Base-by-base conservation (phyloP, 2,888 invertebrate genomes). In the Congeria kusceri region DNA sequence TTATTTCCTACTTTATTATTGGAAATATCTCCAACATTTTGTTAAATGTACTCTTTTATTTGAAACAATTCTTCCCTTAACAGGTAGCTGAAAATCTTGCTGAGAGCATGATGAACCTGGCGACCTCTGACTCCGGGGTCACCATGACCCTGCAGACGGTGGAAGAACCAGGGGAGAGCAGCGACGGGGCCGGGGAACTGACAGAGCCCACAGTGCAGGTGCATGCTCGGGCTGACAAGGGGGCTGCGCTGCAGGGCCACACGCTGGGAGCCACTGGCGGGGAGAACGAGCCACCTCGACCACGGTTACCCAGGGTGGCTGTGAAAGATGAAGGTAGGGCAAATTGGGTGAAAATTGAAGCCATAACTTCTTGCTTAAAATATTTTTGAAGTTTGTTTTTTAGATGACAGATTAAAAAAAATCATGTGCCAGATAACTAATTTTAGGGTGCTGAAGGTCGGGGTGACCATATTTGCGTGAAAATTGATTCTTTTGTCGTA, bases 61-160 rank as follows among this genome's bases (percentile, higher is more conserved):
- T 65, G 56, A 59, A 11, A 47, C 28, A n/a, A n/a, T n/a, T n/a
- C n/a, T n/a, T n/a, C n/a, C n/a, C n/a, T n/a, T n/a, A n/a, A 11
- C 39, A 97, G 94, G 97, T 98, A 2, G 96, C 97, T 15, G 97
- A 98, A 93, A 97, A 97, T 67, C 96, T 98, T 89, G 96, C 97
- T 3, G 97, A 98, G 94, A 96, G 96, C 91, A 96, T 97, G 53
- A 94, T 97, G 83, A 96, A 96, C 58, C 95, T 96, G 64, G 96
- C 96, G 23, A 95, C 88, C 61, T 86, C 89, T 23, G 91, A 91
- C 28, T 77, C 88, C 3, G 86, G 86, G 18, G 88, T 91, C 56
- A 88, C 84, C 76, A 90, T 91, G 20, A 91, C 89, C 9, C 86
- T 92, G 29, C 90, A 90, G 72, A 86, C 88, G 29, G 59, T 61